Conservation (phyloP, 2,888 invertebrate genomes). For the Podotricha telesiphe region DNA sequence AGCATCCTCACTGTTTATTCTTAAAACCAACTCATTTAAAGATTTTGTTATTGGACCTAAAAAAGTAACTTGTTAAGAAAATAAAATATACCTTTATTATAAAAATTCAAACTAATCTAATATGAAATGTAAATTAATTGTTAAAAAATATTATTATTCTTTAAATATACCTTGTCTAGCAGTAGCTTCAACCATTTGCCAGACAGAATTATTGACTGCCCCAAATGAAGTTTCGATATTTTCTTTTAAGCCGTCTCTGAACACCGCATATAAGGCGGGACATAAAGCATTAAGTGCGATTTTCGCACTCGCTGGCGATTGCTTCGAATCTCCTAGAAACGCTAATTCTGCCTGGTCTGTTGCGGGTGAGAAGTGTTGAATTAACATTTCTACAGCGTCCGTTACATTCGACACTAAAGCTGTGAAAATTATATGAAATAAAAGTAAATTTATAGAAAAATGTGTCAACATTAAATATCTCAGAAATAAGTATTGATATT, state of each 20-base stretch:
- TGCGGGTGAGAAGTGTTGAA: constrained; percentile 87
- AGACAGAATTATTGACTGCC: constrained; percentile 92
- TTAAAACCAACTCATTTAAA: constrained; percentile 91
- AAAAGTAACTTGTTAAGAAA: constrained; percentile 33
- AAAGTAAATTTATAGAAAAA: constrained; percentile 12
- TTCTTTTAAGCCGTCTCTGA: constrained; percentile 93
- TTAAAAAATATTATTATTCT: neutral
- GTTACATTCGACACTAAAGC: constrained; percentile 89
- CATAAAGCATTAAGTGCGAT: constrained; percentile 90
- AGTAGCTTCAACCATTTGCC: constrained; percentile 95
- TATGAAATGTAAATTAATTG: too few species aligned
- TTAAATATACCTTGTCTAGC: constrained; percentile 87
- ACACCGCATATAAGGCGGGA: constrained; percentile 91
- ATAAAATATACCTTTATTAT: neutral
- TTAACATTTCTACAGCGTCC: constrained; percentile 89
- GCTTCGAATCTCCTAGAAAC: constrained; percentile 82
- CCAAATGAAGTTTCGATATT: constrained; percentile 93
- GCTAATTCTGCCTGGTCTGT: constrained; percentile 85
- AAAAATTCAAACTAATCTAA: neutral
- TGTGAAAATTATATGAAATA: too few species aligned
- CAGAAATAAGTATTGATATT: constrained; percentile 31
- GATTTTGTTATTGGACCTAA: constrained; percentile 91
- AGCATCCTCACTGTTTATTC: constrained; percentile 92
- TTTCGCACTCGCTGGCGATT: constrained; percentile 87
- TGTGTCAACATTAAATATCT: too few species aligned